A percentile compares a stretch with the other conserved stretches of the same genome.
Conservation (phyloP, 2,888 invertebrate species). For the Phlogophora meticulosa region DNA sequence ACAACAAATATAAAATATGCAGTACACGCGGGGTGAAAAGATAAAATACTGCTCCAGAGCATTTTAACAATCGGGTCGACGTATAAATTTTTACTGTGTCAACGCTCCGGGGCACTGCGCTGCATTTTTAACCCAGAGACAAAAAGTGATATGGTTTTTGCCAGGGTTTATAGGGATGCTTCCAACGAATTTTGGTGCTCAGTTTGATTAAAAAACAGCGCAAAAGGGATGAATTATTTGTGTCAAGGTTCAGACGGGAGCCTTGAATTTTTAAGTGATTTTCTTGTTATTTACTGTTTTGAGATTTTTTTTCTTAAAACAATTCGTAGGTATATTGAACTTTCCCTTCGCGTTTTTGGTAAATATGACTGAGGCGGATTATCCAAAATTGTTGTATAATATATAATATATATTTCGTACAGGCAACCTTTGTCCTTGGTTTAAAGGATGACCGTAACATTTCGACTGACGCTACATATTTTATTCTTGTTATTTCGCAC, state of each 20-base stretch:
- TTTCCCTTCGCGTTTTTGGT: background rate
- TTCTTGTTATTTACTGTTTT: slow-evolving; percentile 5
- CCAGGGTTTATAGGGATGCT: slow-evolving; percentile 12
- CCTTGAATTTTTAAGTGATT: slow-evolving; percentile 28
- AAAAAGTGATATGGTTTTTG: slow-evolving; percentile 58
- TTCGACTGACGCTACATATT: slow-evolving; percentile 30
- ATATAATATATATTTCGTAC: slow-evolving; percentile 35
- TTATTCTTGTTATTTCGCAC: slow-evolving; percentile 43
- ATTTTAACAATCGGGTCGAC: slow-evolving; percentile 72
- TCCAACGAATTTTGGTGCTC: slow-evolving; percentile 1
- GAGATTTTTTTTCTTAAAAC: too few relatives aligned
- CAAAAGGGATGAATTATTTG: slow-evolving; percentile 40
- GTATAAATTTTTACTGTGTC: slow-evolving; percentile 72
- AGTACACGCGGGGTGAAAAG: slow-evolving; percentile 32
- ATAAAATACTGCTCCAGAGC: slow-evolving; percentile 61
- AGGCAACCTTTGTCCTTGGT: slow-evolving; percentile 37
- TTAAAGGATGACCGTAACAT: slow-evolving; percentile 44
- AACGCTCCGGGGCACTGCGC: slow-evolving; percentile 53
- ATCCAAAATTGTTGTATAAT: slow-evolving; percentile 24
- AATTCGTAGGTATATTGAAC: background rate
- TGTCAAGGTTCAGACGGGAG: slow-evolving; percentile 11
- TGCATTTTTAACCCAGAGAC: slow-evolving; percentile 68
- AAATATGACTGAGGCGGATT: slow-evolving; percentile 1
- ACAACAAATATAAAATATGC: slow-evolving; percentile 59
- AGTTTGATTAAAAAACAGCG: slow-evolving; percentile 44